Conservation (phyloP, 2,113 vertebrate genomes). For the Gallinago jamesoni region DNA sequence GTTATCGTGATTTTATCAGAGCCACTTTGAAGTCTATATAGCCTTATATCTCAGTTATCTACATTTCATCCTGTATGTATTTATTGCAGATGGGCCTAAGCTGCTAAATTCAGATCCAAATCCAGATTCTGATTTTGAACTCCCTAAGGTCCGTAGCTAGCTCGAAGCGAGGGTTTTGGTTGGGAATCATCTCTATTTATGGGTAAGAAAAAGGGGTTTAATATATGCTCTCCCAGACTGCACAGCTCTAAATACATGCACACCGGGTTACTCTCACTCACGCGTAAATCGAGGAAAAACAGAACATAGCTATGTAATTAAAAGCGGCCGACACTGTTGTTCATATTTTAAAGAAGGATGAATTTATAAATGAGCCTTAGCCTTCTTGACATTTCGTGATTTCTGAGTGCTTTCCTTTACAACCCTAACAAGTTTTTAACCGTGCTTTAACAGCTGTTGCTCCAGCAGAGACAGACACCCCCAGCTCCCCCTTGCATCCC, state of each 20-base stretch:
- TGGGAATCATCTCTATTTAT: constrained; percentile 51
- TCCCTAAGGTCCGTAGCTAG: constrained; percentile 56
- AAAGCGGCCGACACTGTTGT: neutral
- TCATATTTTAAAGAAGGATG: neutral
- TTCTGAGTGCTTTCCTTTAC: neutral
- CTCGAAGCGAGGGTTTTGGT: constrained; percentile 42
- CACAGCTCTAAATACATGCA: neutral
- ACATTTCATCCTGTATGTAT: constrained; percentile 70
- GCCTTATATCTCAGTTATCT: constrained; percentile 69
- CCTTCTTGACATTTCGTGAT: neutral
- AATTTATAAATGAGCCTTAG: neutral
- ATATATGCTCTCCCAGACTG: constrained; percentile 17
- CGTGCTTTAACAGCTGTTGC: neutral
- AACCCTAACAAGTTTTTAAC: neutral
- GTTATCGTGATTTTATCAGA: constrained; percentile 69
- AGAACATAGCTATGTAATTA: neutral
- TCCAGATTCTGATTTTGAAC: constrained; percentile 71
- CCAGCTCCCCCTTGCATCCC: neutral
- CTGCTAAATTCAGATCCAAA: constrained; percentile 69
- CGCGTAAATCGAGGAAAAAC: neutral
- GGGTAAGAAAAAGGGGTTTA: constrained; percentile 40
- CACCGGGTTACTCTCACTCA: neutral
- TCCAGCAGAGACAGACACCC: neutral
- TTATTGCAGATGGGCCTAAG: constrained; percentile 72
- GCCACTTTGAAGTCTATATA: constrained; percentile 70